phyloP scores from a whole-genome alignment of 2,113 vertebrate genomes.

The Probosciger aterrimus region DNA sequence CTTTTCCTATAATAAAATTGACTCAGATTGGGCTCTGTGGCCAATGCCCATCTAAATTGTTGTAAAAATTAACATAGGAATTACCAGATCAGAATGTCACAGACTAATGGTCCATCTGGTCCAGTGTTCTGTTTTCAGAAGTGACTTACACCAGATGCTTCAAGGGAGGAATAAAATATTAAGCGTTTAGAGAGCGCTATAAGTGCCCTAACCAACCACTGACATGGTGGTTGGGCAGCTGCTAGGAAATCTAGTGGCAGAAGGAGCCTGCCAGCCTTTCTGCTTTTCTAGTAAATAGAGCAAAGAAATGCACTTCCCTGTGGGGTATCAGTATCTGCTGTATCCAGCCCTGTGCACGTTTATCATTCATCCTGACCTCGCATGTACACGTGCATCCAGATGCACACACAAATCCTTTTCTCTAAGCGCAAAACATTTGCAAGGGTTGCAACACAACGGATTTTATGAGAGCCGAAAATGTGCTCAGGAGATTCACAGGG shows the following conservation, averaged over 20 bases:
- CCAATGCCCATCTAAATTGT: background rate
- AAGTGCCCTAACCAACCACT: background rate
- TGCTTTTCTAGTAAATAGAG: background rate
- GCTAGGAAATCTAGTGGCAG: constrained; percentile 4
- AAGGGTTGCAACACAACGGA: accelerated
- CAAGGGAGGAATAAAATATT: constrained; percentile 39
- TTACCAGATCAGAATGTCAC: constrained; percentile 22
- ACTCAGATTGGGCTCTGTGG: background rate
- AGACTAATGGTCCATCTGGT: constrained; percentile 26
- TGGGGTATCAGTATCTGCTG: background rate
- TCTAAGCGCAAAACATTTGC: background rate
- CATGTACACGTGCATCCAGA: background rate
- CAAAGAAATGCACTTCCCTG: background rate
- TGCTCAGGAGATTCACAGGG: background rate
- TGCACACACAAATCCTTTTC: background rate
- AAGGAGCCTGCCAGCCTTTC: background rate
- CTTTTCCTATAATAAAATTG: background rate
- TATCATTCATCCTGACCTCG: background rate
- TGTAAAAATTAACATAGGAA: constrained; percentile 33
- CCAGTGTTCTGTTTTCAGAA: background rate
- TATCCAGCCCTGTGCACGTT: background rate
- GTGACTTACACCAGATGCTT: constrained; percentile 38
- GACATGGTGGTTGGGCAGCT: background rate
- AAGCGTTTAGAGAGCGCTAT: background rate
- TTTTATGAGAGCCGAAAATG: background rate